These are phyloP conservation scores for Sebastiscus tertius DNA, from an alignment of 2,797 vertebrate species.

Conservation along the genomic window DNA sequence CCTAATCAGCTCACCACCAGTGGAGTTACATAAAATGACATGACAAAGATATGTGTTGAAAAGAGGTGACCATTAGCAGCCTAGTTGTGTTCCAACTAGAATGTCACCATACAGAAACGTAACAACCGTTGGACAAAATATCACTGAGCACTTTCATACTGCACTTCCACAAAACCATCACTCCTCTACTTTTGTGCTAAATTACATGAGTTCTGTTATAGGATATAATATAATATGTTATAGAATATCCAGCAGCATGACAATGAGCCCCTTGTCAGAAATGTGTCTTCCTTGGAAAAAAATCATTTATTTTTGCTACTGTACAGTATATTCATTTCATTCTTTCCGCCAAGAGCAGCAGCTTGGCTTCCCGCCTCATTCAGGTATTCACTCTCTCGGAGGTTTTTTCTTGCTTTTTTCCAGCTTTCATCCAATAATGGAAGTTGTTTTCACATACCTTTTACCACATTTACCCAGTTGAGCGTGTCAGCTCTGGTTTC, in stretches of 20 bases:
- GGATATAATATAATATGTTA: too few species aligned
- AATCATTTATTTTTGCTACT: neutral
- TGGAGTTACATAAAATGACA: slow-evolving; percentile 19
- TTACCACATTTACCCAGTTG: slow-evolving; percentile 48
- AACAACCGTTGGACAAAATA: neutral
- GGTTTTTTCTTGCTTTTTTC: slow-evolving; percentile 4
- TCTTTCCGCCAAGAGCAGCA: neutral
- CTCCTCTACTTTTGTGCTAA: neutral
- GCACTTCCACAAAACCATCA: neutral
- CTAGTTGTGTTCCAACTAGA: neutral
- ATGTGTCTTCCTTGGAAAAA: neutral
- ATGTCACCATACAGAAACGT: neutral
- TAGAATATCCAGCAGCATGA: neutral
- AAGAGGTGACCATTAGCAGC: slow-evolving; percentile 3
- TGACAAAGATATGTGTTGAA: slow-evolving; percentile 25
- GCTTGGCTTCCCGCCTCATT: neutral
- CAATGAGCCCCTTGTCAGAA: neutral
- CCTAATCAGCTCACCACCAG: slow-evolving; percentile 24
- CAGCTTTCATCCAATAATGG: slow-evolving; percentile 41
- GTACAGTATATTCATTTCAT: neutral
- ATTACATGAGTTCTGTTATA: neutral
- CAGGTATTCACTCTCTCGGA: slow-evolving; percentile 4
- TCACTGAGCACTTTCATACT: neutral
- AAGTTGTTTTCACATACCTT: slow-evolving; percentile 45
- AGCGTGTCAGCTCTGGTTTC: neutral